Conservation (phyloP, 2,888 invertebrate genomes). For the Drosophila aldrichi region DNA sequence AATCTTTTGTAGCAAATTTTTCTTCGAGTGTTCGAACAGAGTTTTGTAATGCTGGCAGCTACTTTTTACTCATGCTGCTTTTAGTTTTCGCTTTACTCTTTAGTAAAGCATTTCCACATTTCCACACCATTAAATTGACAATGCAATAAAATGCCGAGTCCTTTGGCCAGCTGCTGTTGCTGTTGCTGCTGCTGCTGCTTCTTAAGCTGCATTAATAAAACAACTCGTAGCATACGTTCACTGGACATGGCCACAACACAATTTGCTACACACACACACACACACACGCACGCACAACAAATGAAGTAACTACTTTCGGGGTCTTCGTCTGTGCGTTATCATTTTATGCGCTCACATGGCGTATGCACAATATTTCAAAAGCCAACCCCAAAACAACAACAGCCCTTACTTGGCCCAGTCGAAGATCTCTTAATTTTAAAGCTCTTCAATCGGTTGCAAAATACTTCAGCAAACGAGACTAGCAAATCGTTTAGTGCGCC, state of each 20-base stretch:
- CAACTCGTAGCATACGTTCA: conserved; percentile 31
- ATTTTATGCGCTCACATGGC: conserved; percentile 23
- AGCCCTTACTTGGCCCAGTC: neutral
- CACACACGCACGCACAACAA: conserved; percentile 9
- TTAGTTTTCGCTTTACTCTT: conserved; percentile 36
- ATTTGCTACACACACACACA: neutral
- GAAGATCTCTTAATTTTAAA: conserved; percentile 69
- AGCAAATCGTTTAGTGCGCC: conserved; percentile 79
- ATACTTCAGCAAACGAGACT: conserved; percentile 71
- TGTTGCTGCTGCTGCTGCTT: conserved; percentile 12
- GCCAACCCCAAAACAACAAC: conserved; percentile 2
- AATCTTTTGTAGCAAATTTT: neutral
- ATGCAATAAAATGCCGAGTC: conserved; percentile 74
- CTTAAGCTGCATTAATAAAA: conserved; percentile 65
- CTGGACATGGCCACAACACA: conserved; percentile 22
- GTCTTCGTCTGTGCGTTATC: conserved; percentile 11
- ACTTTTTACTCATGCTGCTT: conserved; percentile 34
- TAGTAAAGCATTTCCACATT: conserved; percentile 68
- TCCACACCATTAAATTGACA: conserved; percentile 82
- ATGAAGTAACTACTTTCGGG: conserved; percentile 21
- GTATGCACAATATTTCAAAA: conserved; percentile 38
- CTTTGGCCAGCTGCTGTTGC: conserved; percentile 60
- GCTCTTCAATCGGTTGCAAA: conserved; percentile 60
- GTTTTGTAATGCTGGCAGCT: conserved; percentile 27
- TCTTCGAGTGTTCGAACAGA: conserved; percentile 12